Base-by-base conservation (phyloP, 2,888 invertebrate genomes). In the Anarsia innoxiella region DNA sequence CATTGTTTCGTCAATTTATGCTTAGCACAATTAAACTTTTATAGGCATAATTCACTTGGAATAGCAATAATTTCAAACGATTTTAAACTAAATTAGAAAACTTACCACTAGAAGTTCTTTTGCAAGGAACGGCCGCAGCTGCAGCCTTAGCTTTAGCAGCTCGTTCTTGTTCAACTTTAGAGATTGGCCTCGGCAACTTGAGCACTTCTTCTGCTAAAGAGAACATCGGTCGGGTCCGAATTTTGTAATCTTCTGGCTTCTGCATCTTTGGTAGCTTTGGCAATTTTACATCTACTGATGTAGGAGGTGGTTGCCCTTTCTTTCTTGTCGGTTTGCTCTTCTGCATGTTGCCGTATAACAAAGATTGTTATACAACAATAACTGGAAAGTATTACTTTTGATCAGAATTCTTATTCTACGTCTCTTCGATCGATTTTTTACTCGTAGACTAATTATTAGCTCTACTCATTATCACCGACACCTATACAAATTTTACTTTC, bases 201-300 rank as follows among this genome's bases (percentile, higher is more conserved):
- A 35, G 35, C 1, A 35, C 35, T 5, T 35, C 12, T 9, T 35
- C 19, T 12, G 35, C 14, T 9, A 35, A 12, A 2, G 35, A 35
- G 12, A 35, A 35, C 28, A 35, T 12, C 4, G 35, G 33, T 11
- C 11, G 13, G 9, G 33, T 26, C 12, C 14, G 14, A 6, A 33
- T 29, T 10, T 28, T 35, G 23, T 35, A 35, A 19, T 28, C 35
- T 8, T 35, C 28, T 9, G 27, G 12, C 8, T 14, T 35, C 32
- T 30, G 33, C 31, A 40, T 41, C 35, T 13, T 35, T 28, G 16
- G 33, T 2, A 33, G 6, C 10, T 33, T 28, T 2, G 28, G 36
- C n/a, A 36, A 14, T 23, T 29, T 29, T 8, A 84, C 77, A 30
- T 83, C 85, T 34, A 88, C 87, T 12, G 84, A 54, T 3, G 33